A percentile compares a stretch with the other conserved stretches of the same genome.
Evolutionary conservation across 1,140 invertebrate species (phyloP).

Genomic region (Leptopilina clavipes): DNA sequence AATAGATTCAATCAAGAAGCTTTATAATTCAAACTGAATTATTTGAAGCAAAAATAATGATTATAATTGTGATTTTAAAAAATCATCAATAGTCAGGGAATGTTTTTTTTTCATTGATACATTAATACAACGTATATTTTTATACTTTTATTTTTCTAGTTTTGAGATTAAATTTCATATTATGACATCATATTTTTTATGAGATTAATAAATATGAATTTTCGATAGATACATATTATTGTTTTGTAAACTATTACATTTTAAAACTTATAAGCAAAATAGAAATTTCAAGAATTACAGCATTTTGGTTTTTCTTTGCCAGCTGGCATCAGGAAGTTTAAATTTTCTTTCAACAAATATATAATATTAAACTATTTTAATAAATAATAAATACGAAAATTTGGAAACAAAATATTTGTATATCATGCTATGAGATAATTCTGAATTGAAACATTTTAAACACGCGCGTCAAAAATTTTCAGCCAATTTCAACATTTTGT

Average conservation of each 20-base stretch:
- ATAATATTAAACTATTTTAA: constrained; percentile 14
- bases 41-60: too few species aligned
- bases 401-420: neutral
- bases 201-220: neutral
- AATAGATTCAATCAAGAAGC: too few species aligned
- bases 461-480: neutral
- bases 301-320: constrained; percentile 28
- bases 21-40: too few species aligned
- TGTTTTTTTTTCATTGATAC: too few species aligned
- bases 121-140: too few species aligned
- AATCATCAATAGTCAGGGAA: too few species aligned
- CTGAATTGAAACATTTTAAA: neutral
- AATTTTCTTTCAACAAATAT: constrained; percentile 34
- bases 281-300: constrained; percentile 26
- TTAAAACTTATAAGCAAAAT: constrained; percentile 5
- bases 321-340: constrained; percentile 5
- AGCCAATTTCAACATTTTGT: neutral
- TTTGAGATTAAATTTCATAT: neutral
- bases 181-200: neutral
- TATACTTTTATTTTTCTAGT: neutral
- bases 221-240: neutral
- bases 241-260: constrained; percentile 3
- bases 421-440: neutral
- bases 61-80: too few species aligned
- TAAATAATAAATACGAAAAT: constrained; percentile 2